Evolutionary conservation across 2,797 vertebrate genomes (phyloP).

Genomic region (Tangara arthus): DNA sequence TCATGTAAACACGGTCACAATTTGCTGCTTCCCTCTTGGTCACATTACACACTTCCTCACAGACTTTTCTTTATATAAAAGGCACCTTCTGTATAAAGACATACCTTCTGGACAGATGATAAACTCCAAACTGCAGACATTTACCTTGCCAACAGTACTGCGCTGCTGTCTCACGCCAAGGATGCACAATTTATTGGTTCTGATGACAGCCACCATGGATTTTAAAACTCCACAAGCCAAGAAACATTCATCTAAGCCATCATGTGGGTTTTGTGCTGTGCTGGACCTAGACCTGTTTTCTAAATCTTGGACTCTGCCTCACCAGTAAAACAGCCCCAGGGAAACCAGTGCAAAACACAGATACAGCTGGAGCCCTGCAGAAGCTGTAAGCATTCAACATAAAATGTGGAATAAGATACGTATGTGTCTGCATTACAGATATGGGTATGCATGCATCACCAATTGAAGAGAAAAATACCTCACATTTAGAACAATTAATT

Average conservation of each 20-base stretch:
- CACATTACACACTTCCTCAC: not conserved
- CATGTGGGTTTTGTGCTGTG: not conserved
- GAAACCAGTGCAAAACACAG: not conserved
- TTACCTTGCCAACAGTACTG: not conserved
- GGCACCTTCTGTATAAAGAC: not conserved
- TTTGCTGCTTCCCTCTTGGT: not conserved
- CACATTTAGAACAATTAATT: not conserved
- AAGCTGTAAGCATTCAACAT: not conserved
- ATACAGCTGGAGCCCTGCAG: not conserved
- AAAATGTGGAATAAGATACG: not conserved
- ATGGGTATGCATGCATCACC: not conserved
- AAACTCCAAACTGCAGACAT: not conserved
- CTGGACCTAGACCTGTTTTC: not conserved
- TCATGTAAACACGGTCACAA: not conserved
- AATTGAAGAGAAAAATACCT: not conserved
- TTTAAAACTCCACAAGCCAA: conserved; percentile 3
- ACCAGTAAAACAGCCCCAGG: not conserved
- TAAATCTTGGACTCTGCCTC: not conserved
- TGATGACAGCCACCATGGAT: conserved; percentile 20
- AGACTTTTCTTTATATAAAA: not conserved
- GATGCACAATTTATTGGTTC: not conserved
- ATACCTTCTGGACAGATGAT: not conserved
- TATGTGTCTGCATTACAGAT: not conserved
- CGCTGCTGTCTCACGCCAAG: not conserved
- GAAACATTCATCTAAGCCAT: not conserved